Base-by-base conservation (phyloP, 2,113 vertebrate species). In the Coptodon bakossiorum region DNA sequence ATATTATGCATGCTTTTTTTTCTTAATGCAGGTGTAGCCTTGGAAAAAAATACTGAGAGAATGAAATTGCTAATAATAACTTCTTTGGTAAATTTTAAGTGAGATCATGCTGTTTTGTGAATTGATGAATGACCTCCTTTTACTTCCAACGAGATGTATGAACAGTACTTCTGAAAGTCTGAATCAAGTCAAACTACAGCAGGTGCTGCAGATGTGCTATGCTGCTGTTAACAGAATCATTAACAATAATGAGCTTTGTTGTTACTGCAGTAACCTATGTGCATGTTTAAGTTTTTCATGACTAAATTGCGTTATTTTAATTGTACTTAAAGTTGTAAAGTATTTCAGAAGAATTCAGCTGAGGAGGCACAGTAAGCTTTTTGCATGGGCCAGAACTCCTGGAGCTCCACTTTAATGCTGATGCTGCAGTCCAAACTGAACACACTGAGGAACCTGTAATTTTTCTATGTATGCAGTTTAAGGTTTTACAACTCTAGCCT, bases 371-470 rank as follows among this genome's bases (percentile, higher is more conserved):
- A 22, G 11, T 40, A 68, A 68, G 19, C 63, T 22, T 40, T 68
- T 40, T 40, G 66, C n/a, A 71, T 71, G 36, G 36, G n/a, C 6
- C 34, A 40, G n/a, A 40, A 68, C 63, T 40, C 7, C 36, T 24
- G 0, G 66, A 40, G 66, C 36, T 24, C 66, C n/a, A 43, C 66
- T 43, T 43, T 71, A 71, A 71, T 6, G 66, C 66, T 71, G n/a
- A 71, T 43, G 66, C 66, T 43, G 66, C 66, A 71, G 63, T 71
- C 63, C 19, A 43, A 71, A 12, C 36, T 43, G 36, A 71, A 71
- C 66, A 43, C 66, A 71, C 36, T 16, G n/a, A 71, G n/a, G 12
- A 43, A 24, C 66, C 66, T 9, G 36, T 2, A 43, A 43, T 71
- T 24, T 71, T 71, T 71, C n/a, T 14, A 24, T 71, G 36, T 43